Evolutionary conservation across 2,113 vertebrate genomes (phyloP).

Genomic region (Neolamprologus toae): DNA sequence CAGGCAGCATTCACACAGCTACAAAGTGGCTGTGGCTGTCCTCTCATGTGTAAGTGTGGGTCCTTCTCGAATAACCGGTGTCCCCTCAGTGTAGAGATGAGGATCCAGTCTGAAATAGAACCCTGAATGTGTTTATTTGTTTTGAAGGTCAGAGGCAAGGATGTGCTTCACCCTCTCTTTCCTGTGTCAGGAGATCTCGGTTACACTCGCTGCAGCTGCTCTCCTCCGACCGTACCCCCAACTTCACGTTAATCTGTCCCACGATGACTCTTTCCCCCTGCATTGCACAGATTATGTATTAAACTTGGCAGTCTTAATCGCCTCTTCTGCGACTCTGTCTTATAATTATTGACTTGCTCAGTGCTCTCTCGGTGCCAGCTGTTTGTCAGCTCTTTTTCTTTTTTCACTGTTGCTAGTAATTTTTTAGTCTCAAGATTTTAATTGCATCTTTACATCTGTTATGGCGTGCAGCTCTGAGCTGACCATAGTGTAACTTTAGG

Average conservation of each 20-base stretch:
- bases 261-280: neutral
- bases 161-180: neutral
- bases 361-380: neutral
- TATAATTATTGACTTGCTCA: neutral
- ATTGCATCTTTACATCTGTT: neutral
- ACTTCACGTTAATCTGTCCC: neutral
- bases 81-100: neutral
- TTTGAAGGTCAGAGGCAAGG: neutral
- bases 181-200: neutral
- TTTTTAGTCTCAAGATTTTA: neutral
- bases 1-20: neutral
- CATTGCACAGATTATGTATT: neutral
- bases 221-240: neutral
- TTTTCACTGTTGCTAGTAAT: neutral
- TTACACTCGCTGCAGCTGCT: constrained; percentile 1
- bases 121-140: constrained; percentile 6
- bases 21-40: neutral
- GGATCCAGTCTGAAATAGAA: constrained; percentile 4
- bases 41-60: neutral
- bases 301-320: neutral
- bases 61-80: constrained; percentile 19
- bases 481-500: neutral
- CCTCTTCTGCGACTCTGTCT: neutral
- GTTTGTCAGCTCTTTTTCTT: neutral
- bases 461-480: rapidly evolving